Base-by-base conservation (phyloP, 2,888 invertebrate genomes). In the Eumerus sabulonum region DNA sequence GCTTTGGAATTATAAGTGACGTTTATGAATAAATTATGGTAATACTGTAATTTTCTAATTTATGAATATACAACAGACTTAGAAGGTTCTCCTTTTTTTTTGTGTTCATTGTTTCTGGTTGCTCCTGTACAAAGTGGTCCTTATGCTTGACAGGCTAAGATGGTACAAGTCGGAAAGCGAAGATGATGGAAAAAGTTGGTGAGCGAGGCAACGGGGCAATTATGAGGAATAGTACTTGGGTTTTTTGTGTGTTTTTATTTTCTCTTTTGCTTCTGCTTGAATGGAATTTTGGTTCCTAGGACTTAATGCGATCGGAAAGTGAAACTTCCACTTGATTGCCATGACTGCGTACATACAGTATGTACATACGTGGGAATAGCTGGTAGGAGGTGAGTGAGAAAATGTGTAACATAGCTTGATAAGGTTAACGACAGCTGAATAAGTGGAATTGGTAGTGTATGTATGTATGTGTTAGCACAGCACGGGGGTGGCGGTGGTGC, bases 1-100 rank as follows among this genome's bases (percentile, higher is more conserved):
- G 66, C 72, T 44, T 14, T 67, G 59, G 66, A 82, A 87, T 86
- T 84, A 84, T 83, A 85, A 86, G 83, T 85, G 88, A 86, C 87
- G 84, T 85, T 85, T 85, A 85, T 86, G 86, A 86, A 88, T 88
- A 88, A 87, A 87, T 88, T 88, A 88, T 88, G 88, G 84, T 88
- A 88, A 88, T 87, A 85, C 85, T 84, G 84, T 82, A 85, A 86
- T 86, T 86, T 86, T 63, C 44, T 76, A 68, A 77, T 63, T 77
- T 63, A 77, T 77, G 77, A 73, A 77, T 77, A 77, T 77, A 77
- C 77, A 77, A 77, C 47, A 59, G 63, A 57, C 67, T 60, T 59
- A 11, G 63, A 44, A 42, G 42, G 19, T 27, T 27, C 7, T 27
- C 27, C 35, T 50, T 51, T 67, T 72, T 56, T 50, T 13, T 13